Conservation (phyloP, 2,797 vertebrate genomes). For the Lateolabrax maculatus region DNA sequence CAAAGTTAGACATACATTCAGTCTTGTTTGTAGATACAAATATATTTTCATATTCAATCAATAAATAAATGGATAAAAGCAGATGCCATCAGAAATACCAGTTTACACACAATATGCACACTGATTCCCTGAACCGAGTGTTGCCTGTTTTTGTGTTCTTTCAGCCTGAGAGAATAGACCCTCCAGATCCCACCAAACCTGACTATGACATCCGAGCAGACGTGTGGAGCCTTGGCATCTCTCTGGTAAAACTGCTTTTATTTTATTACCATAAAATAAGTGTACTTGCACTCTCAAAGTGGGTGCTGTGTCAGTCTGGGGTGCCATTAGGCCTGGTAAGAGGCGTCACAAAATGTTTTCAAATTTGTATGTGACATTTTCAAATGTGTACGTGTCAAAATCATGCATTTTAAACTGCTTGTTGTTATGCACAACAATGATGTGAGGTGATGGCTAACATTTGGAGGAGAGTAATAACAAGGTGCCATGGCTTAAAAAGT, state of each 20-base stretch:
- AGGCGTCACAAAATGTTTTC: neutral
- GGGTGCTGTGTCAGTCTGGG: neutral
- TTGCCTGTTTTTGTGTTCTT: conserved; percentile 34
- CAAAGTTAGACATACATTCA: neutral
- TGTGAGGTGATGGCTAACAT: neutral
- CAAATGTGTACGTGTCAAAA: neutral
- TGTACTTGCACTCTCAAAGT: neutral
- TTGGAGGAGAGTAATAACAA: neutral
- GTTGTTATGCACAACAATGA: neutral
- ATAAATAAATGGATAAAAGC: neutral
- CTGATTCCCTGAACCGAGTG: neutral
- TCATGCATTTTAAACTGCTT: neutral
- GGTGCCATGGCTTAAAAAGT: neutral
- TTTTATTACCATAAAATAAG: neutral
- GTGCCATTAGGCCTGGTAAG: neutral
- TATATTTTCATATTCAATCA: neutral
- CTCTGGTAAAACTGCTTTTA: conserved; percentile 86
- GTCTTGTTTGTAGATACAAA: neutral
- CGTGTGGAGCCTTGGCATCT: conserved; percentile 97
- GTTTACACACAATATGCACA: neutral
- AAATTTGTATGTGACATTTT: neutral
- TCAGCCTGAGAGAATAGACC: conserved; percentile 96
- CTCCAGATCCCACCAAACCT: conserved; percentile 95
- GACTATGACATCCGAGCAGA: conserved; percentile 97
- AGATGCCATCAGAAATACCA: neutral